phyloP scores from a whole-genome alignment of 2,113 vertebrate genomes.

The Phyllostomus discolor region DNA sequence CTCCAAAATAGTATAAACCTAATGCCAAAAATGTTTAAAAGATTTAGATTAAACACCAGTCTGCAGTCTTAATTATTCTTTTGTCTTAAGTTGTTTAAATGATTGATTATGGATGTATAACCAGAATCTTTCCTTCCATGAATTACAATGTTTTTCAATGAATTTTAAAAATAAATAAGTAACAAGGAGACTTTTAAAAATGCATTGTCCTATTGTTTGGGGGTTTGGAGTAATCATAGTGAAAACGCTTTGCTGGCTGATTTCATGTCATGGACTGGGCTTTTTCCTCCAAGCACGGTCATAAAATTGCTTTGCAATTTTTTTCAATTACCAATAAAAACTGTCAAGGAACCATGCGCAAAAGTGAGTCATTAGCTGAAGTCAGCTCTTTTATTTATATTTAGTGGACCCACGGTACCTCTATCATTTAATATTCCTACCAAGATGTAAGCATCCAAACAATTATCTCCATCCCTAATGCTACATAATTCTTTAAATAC shows the following conservation, averaged over 20 bases:
- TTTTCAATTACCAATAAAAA: slow-evolving; percentile 60
- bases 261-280: slow-evolving; percentile 51
- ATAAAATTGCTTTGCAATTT: slow-evolving; percentile 61
- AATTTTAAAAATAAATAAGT: slow-evolving; percentile 58
- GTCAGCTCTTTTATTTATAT: slow-evolving; percentile 74
- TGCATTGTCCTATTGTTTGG: background rate
- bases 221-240: slow-evolving; percentile 48
- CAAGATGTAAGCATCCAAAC: background rate
- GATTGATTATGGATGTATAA: background rate
- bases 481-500: slow-evolving; percentile 29
- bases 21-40: background rate
- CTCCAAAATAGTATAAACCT: background rate
- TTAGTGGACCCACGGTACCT: slow-evolving; percentile 48
- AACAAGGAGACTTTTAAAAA: slow-evolving; percentile 47
- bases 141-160: background rate
- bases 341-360: slow-evolving; percentile 52
- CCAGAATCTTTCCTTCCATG: background rate
- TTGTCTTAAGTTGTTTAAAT: background rate
- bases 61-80: background rate
- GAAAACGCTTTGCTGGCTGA: slow-evolving; percentile 67
- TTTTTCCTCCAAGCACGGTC: slow-evolving; percentile 52
- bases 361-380: slow-evolving; percentile 63
- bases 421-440: slow-evolving; percentile 21
- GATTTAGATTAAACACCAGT: background rate
- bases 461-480: background rate